Base-by-base conservation (phyloP, 2,113 vertebrate species). In the Tinamus guttatus region DNA sequence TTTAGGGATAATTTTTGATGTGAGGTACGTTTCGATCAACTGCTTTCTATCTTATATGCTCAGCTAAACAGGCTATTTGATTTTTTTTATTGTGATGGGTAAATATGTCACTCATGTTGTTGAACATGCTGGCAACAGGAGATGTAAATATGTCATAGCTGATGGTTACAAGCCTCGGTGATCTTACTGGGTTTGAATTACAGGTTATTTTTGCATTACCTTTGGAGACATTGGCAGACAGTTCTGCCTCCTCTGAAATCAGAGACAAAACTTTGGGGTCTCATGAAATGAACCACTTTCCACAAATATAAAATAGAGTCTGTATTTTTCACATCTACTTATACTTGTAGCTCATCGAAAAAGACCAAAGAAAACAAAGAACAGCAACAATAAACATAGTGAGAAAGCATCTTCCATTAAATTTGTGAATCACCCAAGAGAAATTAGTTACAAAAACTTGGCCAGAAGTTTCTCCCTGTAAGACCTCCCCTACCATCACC, bases 21-120 rank as follows among this genome's bases (percentile, higher is more conserved):
- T 84, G 83, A 88, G 60, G 64, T 83, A 92, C 43, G 83, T 93
- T 95, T 97, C 96, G 94, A 97, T 97, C 94, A 96, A 74, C 69
- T 89, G 59, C 80, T 59, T 92, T 59, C 70, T 78, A 78, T 91
- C 75, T 70, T 88, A 84, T 85, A 71, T 88, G 88, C 90, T 95
- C 84, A 96, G 81, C 90, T 96, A 95, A 97, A 97, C 79, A 93
- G 94, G 69, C 20, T 41, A 79, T 96, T 97, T 95, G 87, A 93
- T 85, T 94, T 87, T 83, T 89, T 60, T 69, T 69, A 59, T 78
- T 94, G 88, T 84, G 88, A 96, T 95, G 89, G 67, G 79, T 92
- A 97, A 96, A 97, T 96, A 93, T 97, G 95, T 93, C 96, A 97
- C 36, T 97, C 88, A 74, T 92, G 64, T 95, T 95, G 90, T 70